These are phyloP conservation scores for Dryobota labecula DNA, from an alignment of 2,888 invertebrate species.

Conservation along the genomic window DNA sequence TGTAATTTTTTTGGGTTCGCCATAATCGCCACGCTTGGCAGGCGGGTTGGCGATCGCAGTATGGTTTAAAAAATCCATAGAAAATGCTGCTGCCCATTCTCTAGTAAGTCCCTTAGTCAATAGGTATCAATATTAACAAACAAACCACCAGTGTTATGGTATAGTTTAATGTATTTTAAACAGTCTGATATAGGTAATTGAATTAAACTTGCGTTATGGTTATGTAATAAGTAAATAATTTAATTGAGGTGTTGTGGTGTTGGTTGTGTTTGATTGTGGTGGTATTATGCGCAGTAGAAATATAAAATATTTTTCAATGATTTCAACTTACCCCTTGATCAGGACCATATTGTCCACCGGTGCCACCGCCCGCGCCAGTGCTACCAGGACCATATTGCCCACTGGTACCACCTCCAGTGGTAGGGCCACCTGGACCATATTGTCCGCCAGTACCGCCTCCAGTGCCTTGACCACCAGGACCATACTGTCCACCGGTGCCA, in stretches of 20 bases:
- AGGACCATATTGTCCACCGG: conserved; percentile 27
- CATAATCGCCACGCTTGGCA: too few relatives aligned
- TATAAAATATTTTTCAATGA: not conserved
- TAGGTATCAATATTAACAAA: too few relatives aligned
- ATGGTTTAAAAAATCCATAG: too few relatives aligned
- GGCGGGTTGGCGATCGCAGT: too few relatives aligned
- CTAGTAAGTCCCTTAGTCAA: too few relatives aligned
- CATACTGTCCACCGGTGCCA: conserved; percentile 38
- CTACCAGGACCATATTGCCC: conserved; percentile 41
- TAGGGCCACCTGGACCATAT: conserved; percentile 12
- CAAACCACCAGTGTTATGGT: too few relatives aligned
- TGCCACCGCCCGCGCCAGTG: conserved; percentile 1
- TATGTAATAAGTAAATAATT: not conserved
- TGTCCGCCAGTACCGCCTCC: conserved; percentile 4
- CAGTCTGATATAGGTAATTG: not conserved
- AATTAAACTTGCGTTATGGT: not conserved
- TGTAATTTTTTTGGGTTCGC: too few relatives aligned
- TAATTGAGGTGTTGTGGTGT: too few relatives aligned
- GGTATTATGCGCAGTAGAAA: not conserved
- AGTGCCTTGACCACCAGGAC: conserved; percentile 28
- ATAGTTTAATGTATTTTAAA: not conserved
- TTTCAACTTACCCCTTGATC: conserved; percentile 33
- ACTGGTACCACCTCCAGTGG: conserved; percentile 2
- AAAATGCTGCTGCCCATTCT: too few relatives aligned
- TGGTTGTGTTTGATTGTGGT: too few relatives aligned